phyloP scores from a whole-genome alignment of 2,888 invertebrate genomes.

The Malthinus seriepunctatus region DNA sequence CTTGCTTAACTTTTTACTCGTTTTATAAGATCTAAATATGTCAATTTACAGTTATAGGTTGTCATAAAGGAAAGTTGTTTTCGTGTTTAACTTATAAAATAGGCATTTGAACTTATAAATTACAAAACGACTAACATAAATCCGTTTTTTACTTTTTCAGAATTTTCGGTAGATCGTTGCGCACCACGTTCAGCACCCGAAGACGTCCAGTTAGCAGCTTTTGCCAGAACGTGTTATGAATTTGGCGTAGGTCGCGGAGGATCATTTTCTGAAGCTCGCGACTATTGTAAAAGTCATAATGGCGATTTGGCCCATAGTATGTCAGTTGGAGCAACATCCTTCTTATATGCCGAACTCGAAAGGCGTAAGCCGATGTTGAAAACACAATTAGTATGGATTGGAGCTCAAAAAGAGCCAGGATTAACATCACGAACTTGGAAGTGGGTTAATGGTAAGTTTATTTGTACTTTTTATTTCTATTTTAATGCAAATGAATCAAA shows the following conservation, averaged over 20 bases:
- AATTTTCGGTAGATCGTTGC: conserved; percentile 85
- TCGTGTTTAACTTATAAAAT: no score
- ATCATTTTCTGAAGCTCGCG: conserved; percentile 79
- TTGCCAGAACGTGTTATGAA: conserved; percentile 86
- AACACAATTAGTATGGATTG: conserved; percentile 89
- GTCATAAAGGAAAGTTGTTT: no score
- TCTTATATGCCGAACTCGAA: conserved; percentile 78
- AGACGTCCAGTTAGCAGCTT: conserved; percentile 81
- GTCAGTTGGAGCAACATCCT: conserved; percentile 60
- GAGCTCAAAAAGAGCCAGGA: conserved; percentile 85
- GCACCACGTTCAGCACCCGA: conserved; percentile 73
- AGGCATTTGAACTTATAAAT: no score
- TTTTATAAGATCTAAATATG: no score
- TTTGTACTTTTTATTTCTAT: no score
- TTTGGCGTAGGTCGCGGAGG: conserved; percentile 82
- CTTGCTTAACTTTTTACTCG: no score
- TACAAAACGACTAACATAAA: no score
- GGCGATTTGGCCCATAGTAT: conserved; percentile 74
- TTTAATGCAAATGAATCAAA: no score
- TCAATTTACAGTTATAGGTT: no score
- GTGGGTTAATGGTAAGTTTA: conserved; percentile 82
- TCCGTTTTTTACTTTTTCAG: conserved; percentile 58
- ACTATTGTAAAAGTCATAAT: conserved; percentile 67
- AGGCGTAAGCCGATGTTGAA: conserved; percentile 77
- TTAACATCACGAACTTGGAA: conserved; percentile 83